A percentile compares a stretch with the other conserved stretches of the same genome.
Conservation (phyloP, 2,113 vertebrate species). For the Ceyx melanurus region DNA sequence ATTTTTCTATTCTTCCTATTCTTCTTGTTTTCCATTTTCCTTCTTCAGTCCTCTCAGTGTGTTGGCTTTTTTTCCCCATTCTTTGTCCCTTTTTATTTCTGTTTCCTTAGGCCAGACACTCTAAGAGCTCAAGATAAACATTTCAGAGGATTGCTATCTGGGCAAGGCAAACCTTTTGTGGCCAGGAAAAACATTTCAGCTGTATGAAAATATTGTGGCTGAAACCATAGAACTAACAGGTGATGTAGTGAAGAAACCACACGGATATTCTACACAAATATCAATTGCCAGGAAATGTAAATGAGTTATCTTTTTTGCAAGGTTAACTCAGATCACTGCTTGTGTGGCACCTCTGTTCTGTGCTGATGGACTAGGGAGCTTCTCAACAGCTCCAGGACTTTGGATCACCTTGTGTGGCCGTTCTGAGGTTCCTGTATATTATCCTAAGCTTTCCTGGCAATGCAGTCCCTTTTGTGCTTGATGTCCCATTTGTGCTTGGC, state of each 20-base stretch:
- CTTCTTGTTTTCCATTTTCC: neutral
- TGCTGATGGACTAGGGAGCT: neutral
- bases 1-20: neutral
- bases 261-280: neutral
- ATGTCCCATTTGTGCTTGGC: neutral
- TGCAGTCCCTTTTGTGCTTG: neutral
- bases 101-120: neutral
- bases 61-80: neutral
- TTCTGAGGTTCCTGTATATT: neutral
- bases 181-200: constrained; percentile 27
- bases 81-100: neutral
- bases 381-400: neutral
- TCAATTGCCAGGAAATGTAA: neutral
- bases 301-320: neutral
- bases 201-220: neutral
- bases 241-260: neutral
- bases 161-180: neutral
- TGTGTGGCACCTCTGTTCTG: neutral
- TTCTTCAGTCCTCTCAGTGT: neutral
- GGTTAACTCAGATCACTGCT: neutral
- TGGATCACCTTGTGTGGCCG: fast-evolving
- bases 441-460: neutral
- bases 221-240: constrained; percentile 9
- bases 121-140: constrained; percentile 23
- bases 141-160: neutral